Conservation (phyloP, 1,140 invertebrate genomes). For the Phymastichus coffea region DNA sequence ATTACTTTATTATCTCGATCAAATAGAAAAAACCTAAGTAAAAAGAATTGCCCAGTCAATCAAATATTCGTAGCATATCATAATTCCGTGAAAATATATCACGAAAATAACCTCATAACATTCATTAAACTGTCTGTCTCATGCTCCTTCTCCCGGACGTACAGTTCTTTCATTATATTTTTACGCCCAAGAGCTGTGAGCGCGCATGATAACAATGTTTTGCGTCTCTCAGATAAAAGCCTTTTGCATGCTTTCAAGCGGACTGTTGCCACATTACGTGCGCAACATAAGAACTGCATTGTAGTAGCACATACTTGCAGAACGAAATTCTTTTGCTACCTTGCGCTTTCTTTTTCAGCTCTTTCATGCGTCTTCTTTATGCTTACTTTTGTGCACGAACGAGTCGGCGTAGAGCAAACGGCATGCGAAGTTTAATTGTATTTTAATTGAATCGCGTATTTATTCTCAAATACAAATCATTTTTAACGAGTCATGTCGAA, state of each 20-base stretch:
- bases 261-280: slow-evolving; percentile 9
- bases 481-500: no score
- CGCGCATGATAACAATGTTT: slow-evolving; percentile 9
- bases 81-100: no score
- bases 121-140: neutral
- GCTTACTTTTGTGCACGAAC: neutral
- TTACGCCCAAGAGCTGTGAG: neutral
- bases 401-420: no score
- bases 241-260: neutral
- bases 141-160: no score
- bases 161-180: neutral
- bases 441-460: no score
- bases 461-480: no score
- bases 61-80: no score
- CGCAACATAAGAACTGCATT: slow-evolving; percentile 21
- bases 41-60: no score
- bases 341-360: neutral
- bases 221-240: slow-evolving; percentile 11
- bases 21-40: no score
- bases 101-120: neutral
- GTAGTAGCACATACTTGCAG: neutral
- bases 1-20: no score
- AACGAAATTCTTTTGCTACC: slow-evolving; percentile 8
- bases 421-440: no score
- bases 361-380: neutral